Evolutionary conservation across 2,797 vertebrate genomes (phyloP).

Genomic region (Champsocephalus esox): DNA sequence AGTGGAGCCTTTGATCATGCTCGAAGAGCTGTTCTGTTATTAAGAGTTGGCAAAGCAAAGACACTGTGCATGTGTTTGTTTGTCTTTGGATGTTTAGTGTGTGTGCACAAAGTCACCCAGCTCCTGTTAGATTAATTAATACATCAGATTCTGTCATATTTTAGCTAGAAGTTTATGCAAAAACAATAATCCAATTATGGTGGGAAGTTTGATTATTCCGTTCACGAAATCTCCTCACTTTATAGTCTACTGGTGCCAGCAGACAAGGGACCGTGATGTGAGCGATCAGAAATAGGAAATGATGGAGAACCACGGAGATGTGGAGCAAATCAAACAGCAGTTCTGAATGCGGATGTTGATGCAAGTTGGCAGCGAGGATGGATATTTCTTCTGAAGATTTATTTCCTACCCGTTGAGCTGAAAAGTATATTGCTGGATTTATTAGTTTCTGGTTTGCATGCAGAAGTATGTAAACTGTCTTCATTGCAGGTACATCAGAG

Average conservation of each 20-base stretch:
- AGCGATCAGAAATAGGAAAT: conserved; percentile 36
- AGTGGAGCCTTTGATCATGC: conserved; percentile 37
- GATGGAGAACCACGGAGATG: conserved; percentile 33
- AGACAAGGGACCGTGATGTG: conserved; percentile 10
- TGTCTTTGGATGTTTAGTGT: conserved; percentile 24
- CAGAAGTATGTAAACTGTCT: conserved; percentile 56
- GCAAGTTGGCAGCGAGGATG: conserved; percentile 43
- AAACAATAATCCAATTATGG: conserved; percentile 35
- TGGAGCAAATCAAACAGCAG: conserved; percentile 32
- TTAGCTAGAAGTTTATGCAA: conserved; percentile 24
- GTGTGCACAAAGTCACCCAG: background rate
- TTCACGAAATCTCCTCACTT: conserved; percentile 10
- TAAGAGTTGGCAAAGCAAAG: background rate
- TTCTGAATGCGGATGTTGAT: conserved; percentile 28
- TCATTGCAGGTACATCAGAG: conserved; percentile 41
- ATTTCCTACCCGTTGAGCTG: conserved; percentile 49
- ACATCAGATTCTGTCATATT: conserved; percentile 21
- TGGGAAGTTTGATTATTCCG: conserved; percentile 35
- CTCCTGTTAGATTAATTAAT: conserved; percentile 38
- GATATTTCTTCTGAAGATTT: conserved; percentile 50
- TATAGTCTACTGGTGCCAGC: background rate
- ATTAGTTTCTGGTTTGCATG: conserved; percentile 67
- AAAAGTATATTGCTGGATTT: conserved; percentile 56
- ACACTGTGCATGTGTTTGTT: conserved; percentile 14
- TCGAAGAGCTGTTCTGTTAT: conserved; percentile 50